These are phyloP conservation scores for Leptoteleia sp. DNA, from an alignment of 1,140 invertebrate genomes.

Conservation along the genomic window DNA sequence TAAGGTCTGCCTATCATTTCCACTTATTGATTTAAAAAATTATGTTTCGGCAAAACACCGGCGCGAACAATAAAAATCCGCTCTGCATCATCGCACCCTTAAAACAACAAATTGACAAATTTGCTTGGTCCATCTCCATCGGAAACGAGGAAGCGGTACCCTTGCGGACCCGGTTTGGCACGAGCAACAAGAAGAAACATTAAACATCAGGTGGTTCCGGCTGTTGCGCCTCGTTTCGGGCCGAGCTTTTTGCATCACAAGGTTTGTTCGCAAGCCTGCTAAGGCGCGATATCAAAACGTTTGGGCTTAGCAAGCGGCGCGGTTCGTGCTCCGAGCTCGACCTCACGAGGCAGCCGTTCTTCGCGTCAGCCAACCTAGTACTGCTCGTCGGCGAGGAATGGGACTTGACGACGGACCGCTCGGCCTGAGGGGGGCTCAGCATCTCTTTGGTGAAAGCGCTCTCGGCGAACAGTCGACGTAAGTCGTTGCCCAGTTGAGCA, in stretches of 20 bases:
- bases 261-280: constrained; percentile 17
- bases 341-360: constrained; percentile 25
- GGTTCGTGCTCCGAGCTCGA: constrained; percentile 55
- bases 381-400: constrained; percentile 58
- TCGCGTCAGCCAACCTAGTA: constrained; percentile 28
- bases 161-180: constrained; percentile 71
- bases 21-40: constrained; percentile 25
- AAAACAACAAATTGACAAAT: constrained; percentile 26
- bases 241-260: constrained; percentile 10
- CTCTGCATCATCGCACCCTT: constrained; percentile 3
- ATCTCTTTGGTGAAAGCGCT: constrained; percentile 24
- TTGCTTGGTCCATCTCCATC: constrained; percentile 68
- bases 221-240: constrained; percentile 17
- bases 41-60: constrained; percentile 16
- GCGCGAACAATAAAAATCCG: constrained; percentile 23
- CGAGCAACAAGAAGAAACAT: constrained; percentile 55
- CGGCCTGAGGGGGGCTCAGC: constrained; percentile 41
- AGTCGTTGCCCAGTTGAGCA: constrained; percentile 64
- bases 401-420: constrained; percentile 39
- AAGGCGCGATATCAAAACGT: constrained; percentile 42
- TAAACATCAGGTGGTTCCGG: constrained; percentile 50
- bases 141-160: constrained; percentile 33
- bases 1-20: constrained; percentile 5
- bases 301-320: constrained; percentile 56
- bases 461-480: constrained; percentile 66